Percentiles rank a stretch among this genome's conserved stretches.
Conservation (phyloP, 2,113 vertebrate species). For the Emydocephalus ijimae region DNA sequence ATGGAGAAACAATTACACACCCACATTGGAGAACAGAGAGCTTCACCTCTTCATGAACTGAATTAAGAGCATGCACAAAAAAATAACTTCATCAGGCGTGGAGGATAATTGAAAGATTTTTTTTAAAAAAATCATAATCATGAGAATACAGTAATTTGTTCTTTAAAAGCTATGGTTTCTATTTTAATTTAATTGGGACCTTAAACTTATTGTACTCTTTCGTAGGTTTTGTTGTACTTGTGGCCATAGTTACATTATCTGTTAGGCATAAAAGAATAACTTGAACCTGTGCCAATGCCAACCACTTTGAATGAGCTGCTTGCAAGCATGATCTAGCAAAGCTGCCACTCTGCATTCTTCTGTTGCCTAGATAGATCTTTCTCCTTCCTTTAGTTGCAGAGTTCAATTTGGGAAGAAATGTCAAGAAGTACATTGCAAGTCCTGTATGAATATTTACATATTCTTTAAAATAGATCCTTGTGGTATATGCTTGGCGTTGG, state of each 20-base stretch:
- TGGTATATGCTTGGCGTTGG: neutral
- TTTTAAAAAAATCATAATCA: neutral
- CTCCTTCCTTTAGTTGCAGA: slow-evolving; percentile 4
- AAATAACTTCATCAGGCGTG: neutral
- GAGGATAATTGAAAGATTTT: neutral
- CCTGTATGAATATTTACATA: slow-evolving; percentile 5
- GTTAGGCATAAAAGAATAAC: neutral
- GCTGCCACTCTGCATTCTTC: neutral
- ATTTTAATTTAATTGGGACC: neutral
- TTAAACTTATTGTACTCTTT: neutral
- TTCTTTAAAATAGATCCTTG: slow-evolving; percentile 19
- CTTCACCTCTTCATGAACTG: neutral
- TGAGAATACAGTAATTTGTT: neutral
- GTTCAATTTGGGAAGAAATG: neutral
- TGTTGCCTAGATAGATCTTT: neutral
- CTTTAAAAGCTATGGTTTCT: slow-evolving; percentile 22
- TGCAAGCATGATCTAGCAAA: slow-evolving; percentile 15
- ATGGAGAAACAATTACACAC: neutral
- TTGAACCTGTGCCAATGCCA: slow-evolving; percentile 13
- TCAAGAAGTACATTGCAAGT: slow-evolving; percentile 5
- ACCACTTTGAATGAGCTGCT: neutral
- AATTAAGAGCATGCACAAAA: neutral
- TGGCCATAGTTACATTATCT: neutral
- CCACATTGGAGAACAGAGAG: neutral
- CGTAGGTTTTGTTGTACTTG: neutral